Base-by-base conservation (phyloP, 1,140 invertebrate genomes). In the Luehdorfia chinensis region DNA sequence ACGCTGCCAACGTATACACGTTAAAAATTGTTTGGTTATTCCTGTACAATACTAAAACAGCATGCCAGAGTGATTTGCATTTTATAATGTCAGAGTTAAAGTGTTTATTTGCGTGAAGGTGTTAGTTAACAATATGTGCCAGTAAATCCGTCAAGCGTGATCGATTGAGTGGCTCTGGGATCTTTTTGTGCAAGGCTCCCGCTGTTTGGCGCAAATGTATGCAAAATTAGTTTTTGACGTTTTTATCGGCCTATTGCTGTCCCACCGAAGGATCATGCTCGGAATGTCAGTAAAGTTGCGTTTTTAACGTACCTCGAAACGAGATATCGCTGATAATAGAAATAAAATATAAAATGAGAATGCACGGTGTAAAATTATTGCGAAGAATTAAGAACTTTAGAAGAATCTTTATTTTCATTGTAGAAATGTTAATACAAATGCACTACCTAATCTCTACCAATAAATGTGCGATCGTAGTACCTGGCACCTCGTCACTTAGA, bases 121-220 rank as follows among this genome's bases (percentile, higher is more conserved):
- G 15, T 27, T 8, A 2, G 8, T 43, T 11, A 43, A 30, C 39
- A 30, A 30, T 31, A 43, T 43, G 12, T 28, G 39, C 25, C 39
- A 11, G 39, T 43, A 43, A 43, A 43, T 43, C 39, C 39, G 39
- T 43, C 39, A 11, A 30, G 39, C 25, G 39, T 43, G 39, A 43
- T 43, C 39, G 39, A 43, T 43, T 43, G 39, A 43, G 39, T 43
- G 39, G 39, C 39, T 41, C 37, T 18, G 25, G 39, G 25, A 43
- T 18, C 39, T 43, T 43, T 43, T 43, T 43, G 39, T 7, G 37
- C 8, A 16, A 13, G 23, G 14, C 39, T 43, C 39, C 39, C 39
- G 39, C 39, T 43, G 39, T 43, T 43, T 43, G 39, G 39, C 39
- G 39, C 39, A 30, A 43, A 43, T 43, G 39, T 43, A 43, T 43